Base-by-base conservation (phyloP, 2,888 invertebrate genomes). In the Cacoxenus indagator region DNA sequence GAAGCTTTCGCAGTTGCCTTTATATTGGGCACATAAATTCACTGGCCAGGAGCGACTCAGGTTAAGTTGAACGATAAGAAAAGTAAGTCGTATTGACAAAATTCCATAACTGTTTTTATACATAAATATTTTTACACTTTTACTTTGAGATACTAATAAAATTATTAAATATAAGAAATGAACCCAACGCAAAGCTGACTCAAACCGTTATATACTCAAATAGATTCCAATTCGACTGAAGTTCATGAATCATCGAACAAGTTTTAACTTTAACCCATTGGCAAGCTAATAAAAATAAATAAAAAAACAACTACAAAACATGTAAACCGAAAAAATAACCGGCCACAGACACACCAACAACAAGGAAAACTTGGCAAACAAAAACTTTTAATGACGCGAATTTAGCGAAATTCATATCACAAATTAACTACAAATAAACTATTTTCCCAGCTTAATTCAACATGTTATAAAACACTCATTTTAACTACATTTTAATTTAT, bases 381-480 rank as follows among this genome's bases (percentile, higher is more conserved):
- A n/a, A n/a, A 37, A 37, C 37, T 37, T 37, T 37, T 37, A 37
- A 37, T 37, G 37, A 37, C 37, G 14, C 2, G 37, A 14, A 11
- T 37, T 11, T 11, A 37, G 37, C 9, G 9, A 14, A 37, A 37
- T 37, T 37, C 8, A 37, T 11, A 11, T 37, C 37, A 37, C 37
- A 37, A 37, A 37, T 1, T 37, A 2, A 37, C 43, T 43, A 62
- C 17, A 24, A 62, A 19, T 14, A 55, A 37, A 14, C 14, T n/a
- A 3, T 61, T 61, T 11, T 43, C 67, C 45, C 61, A 27, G 59
- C 27, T 64, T 24, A 24, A 27, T 64, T 64, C 29, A 31, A 31
- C 22, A 37, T 57, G 46, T 46, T 45, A 71, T 71, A 71, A 71
- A 71, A 37, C 61, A 24, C 11, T 37, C n/a, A n/a, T n/a, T n/a